These are phyloP conservation scores for Toxostoma redivivum DNA, from an alignment of 2,113 vertebrate species.

Conservation along the genomic window DNA sequence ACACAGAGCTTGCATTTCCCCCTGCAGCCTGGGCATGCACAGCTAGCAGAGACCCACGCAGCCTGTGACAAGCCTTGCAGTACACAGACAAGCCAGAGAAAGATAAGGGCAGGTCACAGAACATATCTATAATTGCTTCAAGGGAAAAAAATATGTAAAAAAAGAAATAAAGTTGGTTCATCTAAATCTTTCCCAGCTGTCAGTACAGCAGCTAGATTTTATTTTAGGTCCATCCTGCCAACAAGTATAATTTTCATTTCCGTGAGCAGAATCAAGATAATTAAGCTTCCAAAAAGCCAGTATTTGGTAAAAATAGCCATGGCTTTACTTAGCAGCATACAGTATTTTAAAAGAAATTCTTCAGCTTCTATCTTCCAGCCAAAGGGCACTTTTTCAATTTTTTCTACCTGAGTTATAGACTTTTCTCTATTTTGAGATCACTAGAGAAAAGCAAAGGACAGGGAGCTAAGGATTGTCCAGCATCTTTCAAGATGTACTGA, in stretches of 20 bases:
- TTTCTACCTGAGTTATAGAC: background rate
- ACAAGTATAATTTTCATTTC: background rate
- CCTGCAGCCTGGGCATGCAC: background rate
- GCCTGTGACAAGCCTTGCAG: background rate
- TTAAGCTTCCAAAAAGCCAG: background rate
- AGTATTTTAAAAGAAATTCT: background rate
- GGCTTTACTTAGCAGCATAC: background rate
- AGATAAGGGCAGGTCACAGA: background rate
- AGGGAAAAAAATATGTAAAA: background rate
- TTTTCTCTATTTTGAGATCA: background rate
- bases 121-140: background rate
- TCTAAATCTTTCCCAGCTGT: slow-evolving; percentile 1
- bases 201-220: background rate
- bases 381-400: background rate
- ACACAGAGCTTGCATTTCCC: background rate
- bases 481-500: background rate
- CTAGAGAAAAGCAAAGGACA: background rate
- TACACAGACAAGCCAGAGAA: background rate
- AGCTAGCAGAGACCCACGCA: background rate
- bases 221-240: slow-evolving; percentile 8
- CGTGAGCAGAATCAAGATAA: background rate
- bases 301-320: background rate
- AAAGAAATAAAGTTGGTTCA: background rate
- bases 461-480: background rate
- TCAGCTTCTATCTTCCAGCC: background rate